These are phyloP conservation scores for Epinephelus coioides DNA, from an alignment of 2,797 vertebrate genomes.

Conservation along the genomic window DNA sequence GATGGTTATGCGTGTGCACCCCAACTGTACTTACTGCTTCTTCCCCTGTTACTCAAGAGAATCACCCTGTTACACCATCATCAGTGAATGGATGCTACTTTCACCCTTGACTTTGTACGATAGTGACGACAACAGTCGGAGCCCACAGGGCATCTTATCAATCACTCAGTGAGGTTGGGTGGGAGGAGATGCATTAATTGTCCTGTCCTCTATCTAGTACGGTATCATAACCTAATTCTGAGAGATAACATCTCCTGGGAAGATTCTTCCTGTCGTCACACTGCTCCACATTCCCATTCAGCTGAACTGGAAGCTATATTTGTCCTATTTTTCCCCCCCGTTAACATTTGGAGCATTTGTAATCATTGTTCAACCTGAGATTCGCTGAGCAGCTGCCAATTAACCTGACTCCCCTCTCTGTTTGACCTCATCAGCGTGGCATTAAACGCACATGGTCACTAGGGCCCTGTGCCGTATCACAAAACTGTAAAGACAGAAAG, in stretches of 20 bases:
- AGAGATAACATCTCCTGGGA: slow-evolving; percentile 79
- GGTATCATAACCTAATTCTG: slow-evolving; percentile 83
- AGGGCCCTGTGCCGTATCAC: slow-evolving; percentile 72
- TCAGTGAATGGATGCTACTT: slow-evolving; percentile 25
- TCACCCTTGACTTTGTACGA: slow-evolving; percentile 44
- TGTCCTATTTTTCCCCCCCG: slow-evolving; percentile 61
- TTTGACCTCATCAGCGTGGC: slow-evolving; percentile 84
- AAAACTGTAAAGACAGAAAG: slow-evolving; percentile 44
- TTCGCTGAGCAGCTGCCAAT: slow-evolving; percentile 84
- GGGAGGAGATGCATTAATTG: slow-evolving; percentile 73
- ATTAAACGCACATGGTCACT: slow-evolving; percentile 76
- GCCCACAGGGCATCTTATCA: slow-evolving; percentile 65
- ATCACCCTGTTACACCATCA: neutral
- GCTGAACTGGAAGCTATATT: slow-evolving; percentile 79
- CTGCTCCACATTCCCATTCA: slow-evolving; percentile 70
- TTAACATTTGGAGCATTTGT: slow-evolving; percentile 83
- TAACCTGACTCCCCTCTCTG: slow-evolving; percentile 81
- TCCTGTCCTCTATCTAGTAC: slow-evolving; percentile 66
- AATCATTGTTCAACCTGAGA: slow-evolving; percentile 86
- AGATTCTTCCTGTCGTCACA: slow-evolving; percentile 66
- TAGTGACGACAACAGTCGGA: slow-evolving; percentile 38
- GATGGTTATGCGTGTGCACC: too few relatives aligned
- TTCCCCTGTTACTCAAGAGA: neutral
- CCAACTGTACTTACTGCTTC: too few relatives aligned
- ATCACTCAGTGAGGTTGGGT: slow-evolving; percentile 49